A percentile compares a stretch with the other conserved stretches of the same genome.
These are phyloP conservation scores for Dascillus cervinus DNA, from an alignment of 2,888 invertebrate genomes.

Conservation along the genomic window DNA sequence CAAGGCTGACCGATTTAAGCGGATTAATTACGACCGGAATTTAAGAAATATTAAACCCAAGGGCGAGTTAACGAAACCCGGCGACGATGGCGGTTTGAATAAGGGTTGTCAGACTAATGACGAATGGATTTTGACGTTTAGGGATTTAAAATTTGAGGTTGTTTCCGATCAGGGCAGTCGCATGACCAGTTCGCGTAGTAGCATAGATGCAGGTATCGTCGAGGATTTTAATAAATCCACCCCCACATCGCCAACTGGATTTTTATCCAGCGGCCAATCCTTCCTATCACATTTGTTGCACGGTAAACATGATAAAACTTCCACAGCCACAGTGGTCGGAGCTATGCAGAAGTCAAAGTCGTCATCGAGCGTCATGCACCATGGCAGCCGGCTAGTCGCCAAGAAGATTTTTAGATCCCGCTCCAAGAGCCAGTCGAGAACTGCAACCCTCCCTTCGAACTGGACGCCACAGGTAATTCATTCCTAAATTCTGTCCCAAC, in stretches of 20 bases:
- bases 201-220: constrained; percentile 45
- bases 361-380: constrained; percentile 77
- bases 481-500: not conserved
- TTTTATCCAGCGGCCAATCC: constrained; percentile 49
- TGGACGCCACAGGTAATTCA: constrained; percentile 77
- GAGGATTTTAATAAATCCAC: constrained; percentile 35
- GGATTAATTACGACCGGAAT: constrained; percentile 82
- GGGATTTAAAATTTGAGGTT: constrained; percentile 44
- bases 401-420: constrained; percentile 80
- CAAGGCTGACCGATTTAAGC: constrained; percentile 73
- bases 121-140: constrained; percentile 59
- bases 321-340: constrained; percentile 44
- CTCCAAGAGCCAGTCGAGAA: constrained; percentile 72
- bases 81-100: constrained; percentile 68
- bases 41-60: constrained; percentile 76
- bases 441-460: constrained; percentile 50
- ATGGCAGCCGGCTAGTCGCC: constrained; percentile 62
- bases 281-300: constrained; percentile 57
- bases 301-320: constrained; percentile 38
- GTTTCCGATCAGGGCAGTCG: constrained; percentile 37
- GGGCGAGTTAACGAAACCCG: constrained; percentile 63
- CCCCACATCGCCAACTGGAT: constrained; percentile 43
- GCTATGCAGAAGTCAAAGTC: constrained; percentile 87
- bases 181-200: constrained; percentile 48
- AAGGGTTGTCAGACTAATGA: constrained; percentile 75